phyloP scores from a whole-genome alignment of 2,797 vertebrate species.

The Pterois miles region DNA sequence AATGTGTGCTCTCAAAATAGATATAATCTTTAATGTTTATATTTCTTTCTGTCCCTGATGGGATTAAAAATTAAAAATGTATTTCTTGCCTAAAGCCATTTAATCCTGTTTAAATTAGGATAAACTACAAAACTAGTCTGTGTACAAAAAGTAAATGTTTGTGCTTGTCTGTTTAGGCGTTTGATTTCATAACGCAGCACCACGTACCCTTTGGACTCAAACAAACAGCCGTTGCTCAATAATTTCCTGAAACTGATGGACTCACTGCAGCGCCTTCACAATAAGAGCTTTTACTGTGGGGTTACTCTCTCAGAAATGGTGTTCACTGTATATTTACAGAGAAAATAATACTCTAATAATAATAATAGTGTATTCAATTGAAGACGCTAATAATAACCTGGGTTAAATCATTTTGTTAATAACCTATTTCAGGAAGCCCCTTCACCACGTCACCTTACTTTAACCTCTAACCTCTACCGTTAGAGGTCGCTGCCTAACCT shows the following conservation, averaged over 20 bases:
- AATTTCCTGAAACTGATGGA: background rate
- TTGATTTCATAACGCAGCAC: background rate
- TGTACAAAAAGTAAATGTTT: background rate
- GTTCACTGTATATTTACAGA: background rate
- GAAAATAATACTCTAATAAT: background rate
- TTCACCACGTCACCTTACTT: no score
- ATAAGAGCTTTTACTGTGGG: no score
- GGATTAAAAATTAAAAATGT: background rate
- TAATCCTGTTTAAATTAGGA: background rate
- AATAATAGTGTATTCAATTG: background rate
- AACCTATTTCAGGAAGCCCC: no score
- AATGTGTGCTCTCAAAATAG: background rate
- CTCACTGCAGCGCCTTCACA: no score
- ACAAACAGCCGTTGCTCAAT: constrained; percentile 24
- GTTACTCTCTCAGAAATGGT: background rate
- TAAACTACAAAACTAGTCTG: background rate
- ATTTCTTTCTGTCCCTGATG: background rate
- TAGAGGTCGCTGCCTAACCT: fast-evolving
- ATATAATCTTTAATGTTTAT: background rate
- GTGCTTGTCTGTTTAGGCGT: background rate
- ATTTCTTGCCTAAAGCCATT: background rate
- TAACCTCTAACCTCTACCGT: no score
- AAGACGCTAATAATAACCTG: background rate
- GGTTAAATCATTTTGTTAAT: no score
- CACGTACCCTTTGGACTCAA: constrained; percentile 29